phyloP scores from a whole-genome alignment of 2,888 invertebrate species.

The Melinopterus prodromus region DNA sequence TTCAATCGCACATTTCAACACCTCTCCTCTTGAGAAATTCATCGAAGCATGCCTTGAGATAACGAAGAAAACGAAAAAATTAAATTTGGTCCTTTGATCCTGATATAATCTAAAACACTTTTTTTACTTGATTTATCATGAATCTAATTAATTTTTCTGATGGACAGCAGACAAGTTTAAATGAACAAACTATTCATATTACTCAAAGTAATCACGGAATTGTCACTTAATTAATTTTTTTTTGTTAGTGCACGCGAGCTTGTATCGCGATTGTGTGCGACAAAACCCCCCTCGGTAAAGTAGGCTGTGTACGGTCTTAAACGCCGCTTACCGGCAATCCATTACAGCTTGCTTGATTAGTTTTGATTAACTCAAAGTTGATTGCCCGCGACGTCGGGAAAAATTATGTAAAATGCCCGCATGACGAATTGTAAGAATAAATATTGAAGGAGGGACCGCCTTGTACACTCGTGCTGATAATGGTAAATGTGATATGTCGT shows the following conservation, averaged over 20 bases:
- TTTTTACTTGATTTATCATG: too few species aligned
- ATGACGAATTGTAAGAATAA: too few species aligned
- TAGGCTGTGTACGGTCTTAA: not conserved
- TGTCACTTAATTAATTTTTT: not conserved
- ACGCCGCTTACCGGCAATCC: too few species aligned
- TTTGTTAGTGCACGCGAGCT: not conserved
- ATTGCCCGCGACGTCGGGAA: too few species aligned
- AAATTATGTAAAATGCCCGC: too few species aligned
- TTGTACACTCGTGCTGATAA: too few species aligned
- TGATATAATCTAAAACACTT: too few species aligned
- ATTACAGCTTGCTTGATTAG: too few species aligned
- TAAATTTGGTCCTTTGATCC: not conserved
- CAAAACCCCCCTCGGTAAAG: not conserved
- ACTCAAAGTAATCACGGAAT: not conserved
- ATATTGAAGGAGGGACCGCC: too few species aligned
- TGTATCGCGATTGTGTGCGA: not conserved
- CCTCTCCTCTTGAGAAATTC: constrained; percentile 11
- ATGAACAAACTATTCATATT: not conserved
- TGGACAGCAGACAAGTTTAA: not conserved
- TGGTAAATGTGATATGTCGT: too few species aligned
- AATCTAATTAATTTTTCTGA: not conserved
- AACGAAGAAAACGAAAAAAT: not conserved
- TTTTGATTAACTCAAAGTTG: too few species aligned
- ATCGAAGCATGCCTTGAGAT: not conserved
- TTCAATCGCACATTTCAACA: constrained; percentile 23